phyloP scores from a whole-genome alignment of 2,888 invertebrate species.

The Rotaria macrura region DNA sequence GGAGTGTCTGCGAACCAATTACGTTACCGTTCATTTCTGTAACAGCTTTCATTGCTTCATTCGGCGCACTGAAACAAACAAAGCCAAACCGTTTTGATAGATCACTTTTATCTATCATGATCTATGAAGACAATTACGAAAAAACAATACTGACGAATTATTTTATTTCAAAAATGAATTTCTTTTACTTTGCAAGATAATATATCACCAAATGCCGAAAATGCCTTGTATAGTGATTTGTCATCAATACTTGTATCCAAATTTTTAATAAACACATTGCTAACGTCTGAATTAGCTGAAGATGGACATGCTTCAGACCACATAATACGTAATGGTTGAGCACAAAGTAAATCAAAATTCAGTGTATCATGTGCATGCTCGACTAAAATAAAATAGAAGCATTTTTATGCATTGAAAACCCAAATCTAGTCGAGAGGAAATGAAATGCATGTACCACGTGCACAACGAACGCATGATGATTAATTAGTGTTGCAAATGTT shows the following conservation, averaged over 20 bases:
- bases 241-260: constrained; percentile 91
- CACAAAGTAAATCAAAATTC: constrained; percentile 96
- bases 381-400: constrained; percentile 61
- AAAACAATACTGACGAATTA: too few species aligned
- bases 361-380: constrained; percentile 97
- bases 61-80: constrained; percentile 92
- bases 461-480: too few species aligned
- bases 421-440: too few species aligned
- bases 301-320: constrained; percentile 99
- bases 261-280: constrained; percentile 99
- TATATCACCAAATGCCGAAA: constrained; percentile 95
- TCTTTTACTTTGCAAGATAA: constrained; percentile 91
- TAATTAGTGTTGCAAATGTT: too few species aligned
- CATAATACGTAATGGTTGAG: constrained; percentile 97
- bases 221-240: constrained; percentile 97
- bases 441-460: too few species aligned
- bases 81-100: constrained; percentile 83
- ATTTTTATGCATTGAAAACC: too few species aligned
- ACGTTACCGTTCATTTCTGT: constrained; percentile 34
- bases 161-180: too few species aligned
- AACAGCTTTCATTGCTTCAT: constrained; percentile 63
- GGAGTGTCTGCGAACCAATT: constrained; percentile 54
- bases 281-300: constrained; percentile 90
- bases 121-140: neutral
- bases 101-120: constrained; percentile 53